phyloP scores from a whole-genome alignment of 2,888 invertebrate genomes.

The Tromatobia lineatoria region DNA sequence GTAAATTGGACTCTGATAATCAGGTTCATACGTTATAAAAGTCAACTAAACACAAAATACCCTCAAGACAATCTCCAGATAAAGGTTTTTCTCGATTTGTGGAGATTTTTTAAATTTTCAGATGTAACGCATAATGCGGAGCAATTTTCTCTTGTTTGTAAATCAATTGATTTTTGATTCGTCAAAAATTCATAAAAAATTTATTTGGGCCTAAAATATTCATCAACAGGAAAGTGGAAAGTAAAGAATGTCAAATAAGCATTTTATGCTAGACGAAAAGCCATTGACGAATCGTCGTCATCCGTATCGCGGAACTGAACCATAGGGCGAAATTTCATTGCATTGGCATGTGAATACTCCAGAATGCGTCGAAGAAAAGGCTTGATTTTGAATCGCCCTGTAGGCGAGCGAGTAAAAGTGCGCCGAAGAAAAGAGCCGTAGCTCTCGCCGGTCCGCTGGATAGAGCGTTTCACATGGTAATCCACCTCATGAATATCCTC shows the following conservation, averaged over 20 bases:
- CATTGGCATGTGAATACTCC: constrained; percentile 29
- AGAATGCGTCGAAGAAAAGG: constrained; percentile 32
- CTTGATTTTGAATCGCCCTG: constrained; percentile 49
- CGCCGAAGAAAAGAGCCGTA: constrained; percentile 51
- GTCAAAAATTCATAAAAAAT: too few relatives aligned
- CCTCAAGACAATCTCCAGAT: too few relatives aligned
- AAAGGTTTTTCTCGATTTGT: too few relatives aligned
- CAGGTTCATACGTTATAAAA: too few relatives aligned
- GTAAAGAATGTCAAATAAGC: neutral
- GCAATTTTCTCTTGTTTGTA: too few relatives aligned
- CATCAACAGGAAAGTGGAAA: neutral
- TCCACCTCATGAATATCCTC: constrained; percentile 83
- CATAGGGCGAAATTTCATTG: constrained; percentile 1
- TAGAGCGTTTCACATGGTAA: constrained; percentile 82
- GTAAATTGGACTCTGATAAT: too few relatives aligned
- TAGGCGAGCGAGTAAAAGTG: constrained; percentile 64
- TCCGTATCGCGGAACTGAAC: neutral
- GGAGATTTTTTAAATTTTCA: too few relatives aligned
- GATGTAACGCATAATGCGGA: too few relatives aligned
- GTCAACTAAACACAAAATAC: too few relatives aligned
- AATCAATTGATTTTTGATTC: too few relatives aligned
- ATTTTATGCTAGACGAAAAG: neutral
- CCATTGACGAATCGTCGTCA: neutral
- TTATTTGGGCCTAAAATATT: too few relatives aligned
- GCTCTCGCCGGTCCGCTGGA: constrained; percentile 52